phyloP scores from a whole-genome alignment of 2,888 invertebrate genomes.

The Cataglyphis altisquamis region DNA sequence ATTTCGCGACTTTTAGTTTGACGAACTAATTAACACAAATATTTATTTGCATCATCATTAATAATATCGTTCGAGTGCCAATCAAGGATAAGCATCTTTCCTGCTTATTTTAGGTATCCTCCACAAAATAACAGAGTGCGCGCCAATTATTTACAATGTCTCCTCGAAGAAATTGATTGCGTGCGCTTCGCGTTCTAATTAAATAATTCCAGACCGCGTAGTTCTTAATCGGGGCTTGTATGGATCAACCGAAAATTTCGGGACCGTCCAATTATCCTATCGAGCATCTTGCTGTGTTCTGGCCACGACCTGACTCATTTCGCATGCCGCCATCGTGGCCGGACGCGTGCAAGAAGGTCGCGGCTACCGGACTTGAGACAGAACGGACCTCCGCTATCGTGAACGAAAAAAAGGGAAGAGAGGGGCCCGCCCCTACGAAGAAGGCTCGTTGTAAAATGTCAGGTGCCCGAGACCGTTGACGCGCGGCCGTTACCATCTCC shows the following conservation, averaged over 20 bases:
- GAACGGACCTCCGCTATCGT: conserved; percentile 56
- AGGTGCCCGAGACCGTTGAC: conserved; percentile 85
- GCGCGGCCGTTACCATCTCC: conserved; percentile 82
- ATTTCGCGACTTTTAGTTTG: neutral
- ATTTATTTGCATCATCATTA: conserved; percentile 21
- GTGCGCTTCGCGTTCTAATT: conserved; percentile 25
- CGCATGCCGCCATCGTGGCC: conserved; percentile 26
- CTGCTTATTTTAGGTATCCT: neutral
- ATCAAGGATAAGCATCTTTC: neutral
- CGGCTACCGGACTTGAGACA: conserved; percentile 60
- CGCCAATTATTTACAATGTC: conserved; percentile 6
- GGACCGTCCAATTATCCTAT: conserved; percentile 34
- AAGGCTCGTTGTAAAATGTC: conserved; percentile 81
- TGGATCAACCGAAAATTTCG: conserved; percentile 34
- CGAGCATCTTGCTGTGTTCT: neutral
- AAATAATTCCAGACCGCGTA: conserved; percentile 28
- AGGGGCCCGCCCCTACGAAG: conserved; percentile 64
- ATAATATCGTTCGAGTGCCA: neutral
- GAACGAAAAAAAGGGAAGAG: conserved; percentile 70
- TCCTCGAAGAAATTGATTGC: conserved; percentile 22
- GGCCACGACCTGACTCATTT: conserved; percentile 25
- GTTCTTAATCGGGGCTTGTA: neutral
- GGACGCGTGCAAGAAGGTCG: conserved; percentile 54
- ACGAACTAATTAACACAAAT: conserved; percentile 1
- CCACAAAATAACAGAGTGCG: conserved; percentile 5